Evolutionary conservation across 2,113 vertebrate species (phyloP).

Genomic region (Malaclemys terrapin): DNA sequence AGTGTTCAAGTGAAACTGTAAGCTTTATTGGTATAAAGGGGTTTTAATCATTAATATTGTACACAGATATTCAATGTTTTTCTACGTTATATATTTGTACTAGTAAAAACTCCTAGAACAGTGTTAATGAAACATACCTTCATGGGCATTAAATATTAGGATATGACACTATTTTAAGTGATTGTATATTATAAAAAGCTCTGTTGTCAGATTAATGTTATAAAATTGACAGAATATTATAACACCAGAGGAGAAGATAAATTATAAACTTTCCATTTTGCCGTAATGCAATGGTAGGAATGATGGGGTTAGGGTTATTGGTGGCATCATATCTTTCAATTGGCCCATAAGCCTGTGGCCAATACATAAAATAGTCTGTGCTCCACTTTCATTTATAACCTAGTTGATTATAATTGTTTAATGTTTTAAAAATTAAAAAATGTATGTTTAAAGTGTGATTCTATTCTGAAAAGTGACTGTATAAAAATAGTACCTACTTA

Average conservation of each 20-base stretch:
- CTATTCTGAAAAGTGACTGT: not conserved
- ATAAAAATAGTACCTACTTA: not conserved
- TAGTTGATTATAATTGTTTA: constrained; percentile 10
- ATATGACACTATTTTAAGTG: constrained; percentile 68
- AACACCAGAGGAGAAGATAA: constrained; percentile 70
- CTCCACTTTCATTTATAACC: constrained; percentile 2
- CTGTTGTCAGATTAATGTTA: constrained; percentile 69
- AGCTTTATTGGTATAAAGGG: constrained; percentile 41
- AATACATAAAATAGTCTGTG: not conserved
- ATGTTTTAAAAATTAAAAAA: constrained; percentile 26
- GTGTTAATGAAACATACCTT: constrained; percentile 74
- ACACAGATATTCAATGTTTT: constrained; percentile 33
- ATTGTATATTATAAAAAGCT: constrained; percentile 76
- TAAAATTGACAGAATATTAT: constrained; percentile 76
- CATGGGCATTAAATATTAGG: constrained; percentile 62
- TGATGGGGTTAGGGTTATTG: constrained; percentile 44
- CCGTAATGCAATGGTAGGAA: constrained; percentile 44
- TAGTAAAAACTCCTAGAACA: constrained; percentile 56
- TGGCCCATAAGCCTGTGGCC: constrained; percentile 23
- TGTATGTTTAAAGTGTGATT: not conserved
- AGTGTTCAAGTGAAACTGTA: not conserved
- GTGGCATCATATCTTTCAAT: constrained; percentile 37
- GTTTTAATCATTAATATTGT: constrained; percentile 46
- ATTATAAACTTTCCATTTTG: constrained; percentile 56
- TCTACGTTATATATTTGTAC: constrained; percentile 55